Base-by-base conservation (phyloP, 1,140 invertebrate species). In the Homarus americanus region DNA sequence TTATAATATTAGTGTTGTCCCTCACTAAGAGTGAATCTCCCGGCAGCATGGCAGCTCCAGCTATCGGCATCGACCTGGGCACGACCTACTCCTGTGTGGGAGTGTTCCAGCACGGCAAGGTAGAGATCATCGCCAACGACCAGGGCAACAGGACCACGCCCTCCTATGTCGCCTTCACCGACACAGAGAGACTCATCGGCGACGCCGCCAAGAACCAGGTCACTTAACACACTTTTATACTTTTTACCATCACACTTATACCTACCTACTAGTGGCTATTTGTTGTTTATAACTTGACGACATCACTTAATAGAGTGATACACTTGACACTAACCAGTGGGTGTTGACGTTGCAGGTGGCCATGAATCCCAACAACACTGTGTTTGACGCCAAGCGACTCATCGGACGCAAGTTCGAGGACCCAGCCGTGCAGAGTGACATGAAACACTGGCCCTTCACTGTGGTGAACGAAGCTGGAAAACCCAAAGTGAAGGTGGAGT, bases 361-460 rank as follows among this genome's bases (percentile, higher is more conserved):
- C 79, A 82, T 82, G 79, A 82, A 82, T 32, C 79, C 79, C 79
- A 82, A 58, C 79, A 82, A 82, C 79, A 82, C 79, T 34, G 79
- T 82, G 53, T 82, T 82, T n/a, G 79, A 82, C 32, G 79, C 79
- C 49, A 82, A 82, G 3, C 79, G 79, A 4, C 53, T 82, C 28
- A 82, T 82, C 79, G 79, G 79, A 20, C 82, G 82, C 69, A 84
- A 84, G 82, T 84, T 84, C 41, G 82, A 84, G 2, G 82, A 84
- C 24, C 36, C 82, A n/a, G 34, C 82, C 10, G 82, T 84, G 2
- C 82, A 84, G 82, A 84, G 82, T 38, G 82, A 84, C 66, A 84
- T 72, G 63, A 84, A 84, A 36, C 63, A 84, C 63, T 84, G 82
- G 82, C 66, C 82, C 63, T 84, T 84, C 69, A 69, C 63, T 15